Conservation (phyloP, 2,113 vertebrate genomes). For the Crocuta crocuta region DNA sequence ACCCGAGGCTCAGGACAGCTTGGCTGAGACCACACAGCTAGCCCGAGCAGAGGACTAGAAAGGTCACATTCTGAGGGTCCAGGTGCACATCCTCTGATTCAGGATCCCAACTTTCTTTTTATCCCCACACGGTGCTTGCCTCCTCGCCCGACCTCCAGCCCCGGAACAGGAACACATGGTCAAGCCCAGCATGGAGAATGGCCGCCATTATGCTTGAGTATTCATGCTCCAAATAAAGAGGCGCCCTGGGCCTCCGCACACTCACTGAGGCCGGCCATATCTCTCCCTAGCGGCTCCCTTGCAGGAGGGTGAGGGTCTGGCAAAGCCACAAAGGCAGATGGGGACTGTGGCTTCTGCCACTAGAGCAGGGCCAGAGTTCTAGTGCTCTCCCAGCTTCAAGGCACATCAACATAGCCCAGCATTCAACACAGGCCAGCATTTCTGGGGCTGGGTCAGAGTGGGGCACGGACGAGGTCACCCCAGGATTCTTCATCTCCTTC, state of each 20-base stretch:
- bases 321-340: conserved; percentile 39
- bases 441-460: neutral
- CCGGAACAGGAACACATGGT: neutral
- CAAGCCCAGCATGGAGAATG: neutral
- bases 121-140: neutral
- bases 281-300: neutral
- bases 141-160: neutral
- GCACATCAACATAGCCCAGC: neutral
- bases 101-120: neutral
- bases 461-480: neutral
- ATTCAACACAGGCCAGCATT: too few relatives aligned
- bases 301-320: neutral
- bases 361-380: neutral
- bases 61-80: too few relatives aligned
- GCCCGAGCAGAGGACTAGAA: neutral
- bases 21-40: neutral
- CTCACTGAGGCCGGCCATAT: neutral
- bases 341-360: neutral
- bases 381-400: neutral
- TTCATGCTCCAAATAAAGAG: neutral
- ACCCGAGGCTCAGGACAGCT: neutral
- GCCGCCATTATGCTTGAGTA: neutral
- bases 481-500: neutral
- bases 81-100: neutral
- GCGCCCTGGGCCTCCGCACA: neutral